A percentile compares a stretch with the other conserved stretches of the same genome.
phyloP scores from a whole-genome alignment of 2,888 invertebrate genomes.

The Callimorpha dominula region DNA sequence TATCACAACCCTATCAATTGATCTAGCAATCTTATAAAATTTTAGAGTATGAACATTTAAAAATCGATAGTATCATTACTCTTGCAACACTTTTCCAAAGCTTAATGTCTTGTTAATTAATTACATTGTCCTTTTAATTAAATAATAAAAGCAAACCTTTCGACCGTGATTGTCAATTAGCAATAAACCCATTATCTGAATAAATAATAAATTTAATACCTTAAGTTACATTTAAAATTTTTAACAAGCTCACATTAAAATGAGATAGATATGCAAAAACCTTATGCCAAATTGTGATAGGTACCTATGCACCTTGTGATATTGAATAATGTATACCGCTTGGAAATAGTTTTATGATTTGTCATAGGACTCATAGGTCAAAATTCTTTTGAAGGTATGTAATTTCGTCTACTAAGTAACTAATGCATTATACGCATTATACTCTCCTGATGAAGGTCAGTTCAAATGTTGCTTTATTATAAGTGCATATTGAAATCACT shows the following conservation, averaged over 20 bases:
- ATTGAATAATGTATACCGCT: conserved; percentile 7
- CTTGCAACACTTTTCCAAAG: not conserved
- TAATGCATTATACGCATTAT: not conserved
- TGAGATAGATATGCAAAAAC: conserved; percentile 7
- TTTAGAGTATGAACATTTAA: not conserved
- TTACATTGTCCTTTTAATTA: conserved; percentile 4
- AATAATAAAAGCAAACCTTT: conserved; percentile 7
- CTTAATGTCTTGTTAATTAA: conserved; percentile 1
- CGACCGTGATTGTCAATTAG: conserved; percentile 12
- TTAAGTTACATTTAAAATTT: not conserved
- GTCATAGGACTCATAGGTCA: conserved; percentile 32
- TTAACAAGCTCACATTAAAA: conserved; percentile 7
- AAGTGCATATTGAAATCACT: not conserved
- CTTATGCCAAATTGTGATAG: conserved; percentile 2
- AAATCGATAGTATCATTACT: not conserved
- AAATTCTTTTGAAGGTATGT: conserved; percentile 4
- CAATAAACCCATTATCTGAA: conserved; percentile 9
- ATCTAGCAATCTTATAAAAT: not conserved
- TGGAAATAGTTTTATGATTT: conserved; percentile 20
- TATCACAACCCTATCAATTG: not conserved
- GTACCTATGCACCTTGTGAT: conserved; percentile 25
- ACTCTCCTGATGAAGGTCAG: conserved; percentile 1
- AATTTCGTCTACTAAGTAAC: conserved; percentile 1
- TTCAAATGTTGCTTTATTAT: conserved; percentile 1
- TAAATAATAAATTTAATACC: conserved; percentile 1